Base-by-base conservation (phyloP, 2,113 vertebrate species). In the Taurulus bubalis region DNA sequence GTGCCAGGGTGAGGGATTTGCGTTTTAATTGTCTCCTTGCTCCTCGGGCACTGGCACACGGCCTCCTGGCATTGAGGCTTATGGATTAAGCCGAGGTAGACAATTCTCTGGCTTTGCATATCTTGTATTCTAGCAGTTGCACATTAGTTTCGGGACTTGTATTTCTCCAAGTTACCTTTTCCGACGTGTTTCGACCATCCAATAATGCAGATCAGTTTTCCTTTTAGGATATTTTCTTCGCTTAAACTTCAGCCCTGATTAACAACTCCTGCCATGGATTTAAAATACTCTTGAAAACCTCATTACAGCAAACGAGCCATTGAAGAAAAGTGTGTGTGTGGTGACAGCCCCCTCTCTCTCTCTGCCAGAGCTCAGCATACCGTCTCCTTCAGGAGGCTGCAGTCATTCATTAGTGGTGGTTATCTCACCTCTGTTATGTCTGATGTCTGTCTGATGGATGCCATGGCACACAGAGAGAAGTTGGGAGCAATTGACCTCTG, bases 11-110 rank as follows among this genome's bases (percentile, higher is more conserved):
- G 80, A 82, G 42, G 80, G 88, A 75, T 82, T 85, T 63, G 56
- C 73, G 75, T 85, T 89, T 91, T 90, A 49, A 89, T 90, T 83
- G 88, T 80, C 88, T 82, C 80, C 36, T 12, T 53, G 26, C 84
- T 80, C 82, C 75, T 79, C 38, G 11, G 77, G 69, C 63, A 49
- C 70, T 64, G 81, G 85, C 85, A 85, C 65, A 55, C 36, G 11
- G 45, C 55, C 64, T 79, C 75, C 45, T 77, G 76, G 75, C 69
- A 60, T 62, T 42, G 55, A 82, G 85, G 80, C 68, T 82, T 45
- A 82, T 6, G 66, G 82, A 88, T 92, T 86, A 85, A 73, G 53
- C 73, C 30, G 58, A 77, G 47, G 83, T 77, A 71, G 83, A 90
- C 86, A 71, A 67, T 83, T 88, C 79, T 75, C 59, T 79, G 79